Conservation (phyloP, 2,888 invertebrate genomes). For the Cybosia mesomella region DNA sequence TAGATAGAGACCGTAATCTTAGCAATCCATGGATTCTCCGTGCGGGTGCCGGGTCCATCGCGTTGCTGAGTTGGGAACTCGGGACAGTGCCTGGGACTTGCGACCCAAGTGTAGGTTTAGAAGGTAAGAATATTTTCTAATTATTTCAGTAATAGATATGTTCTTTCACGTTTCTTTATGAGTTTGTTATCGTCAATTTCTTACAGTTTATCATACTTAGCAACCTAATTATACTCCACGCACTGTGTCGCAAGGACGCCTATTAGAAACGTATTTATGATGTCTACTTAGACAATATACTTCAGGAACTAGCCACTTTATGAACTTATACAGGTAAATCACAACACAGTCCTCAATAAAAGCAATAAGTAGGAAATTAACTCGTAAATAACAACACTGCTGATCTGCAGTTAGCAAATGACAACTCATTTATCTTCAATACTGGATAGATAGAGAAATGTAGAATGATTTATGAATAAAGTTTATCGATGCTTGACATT, state of each 20-base stretch:
- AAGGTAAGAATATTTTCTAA: neutral
- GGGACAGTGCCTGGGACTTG: no score
- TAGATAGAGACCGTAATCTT: no score
- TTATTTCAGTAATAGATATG: neutral
- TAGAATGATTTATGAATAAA: neutral
- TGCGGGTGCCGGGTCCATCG: no score
- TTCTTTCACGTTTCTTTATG: conserved; percentile 3
- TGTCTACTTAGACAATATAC: neutral
- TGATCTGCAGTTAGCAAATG: conserved; percentile 47
- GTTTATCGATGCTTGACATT: neutral
- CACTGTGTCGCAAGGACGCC: neutral
- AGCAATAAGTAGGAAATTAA: conserved; percentile 22
- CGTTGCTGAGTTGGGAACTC: no score
- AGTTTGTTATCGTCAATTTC: neutral
- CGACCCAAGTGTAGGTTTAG: no score
- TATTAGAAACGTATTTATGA: neutral
- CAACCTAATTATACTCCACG: neutral
- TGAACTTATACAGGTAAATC: neutral
- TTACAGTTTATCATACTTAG: neutral
- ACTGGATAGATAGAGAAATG: conserved; percentile 25
- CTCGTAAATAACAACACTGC: conserved; percentile 33
- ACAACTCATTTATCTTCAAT: conserved; percentile 36
- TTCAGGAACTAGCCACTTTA: neutral
- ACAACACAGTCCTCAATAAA: conserved; percentile 16
- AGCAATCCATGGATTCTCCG: no score